These are phyloP conservation scores for Chrysopilus asiliformis DNA, from an alignment of 2,888 invertebrate genomes.

Conservation along the genomic window DNA sequence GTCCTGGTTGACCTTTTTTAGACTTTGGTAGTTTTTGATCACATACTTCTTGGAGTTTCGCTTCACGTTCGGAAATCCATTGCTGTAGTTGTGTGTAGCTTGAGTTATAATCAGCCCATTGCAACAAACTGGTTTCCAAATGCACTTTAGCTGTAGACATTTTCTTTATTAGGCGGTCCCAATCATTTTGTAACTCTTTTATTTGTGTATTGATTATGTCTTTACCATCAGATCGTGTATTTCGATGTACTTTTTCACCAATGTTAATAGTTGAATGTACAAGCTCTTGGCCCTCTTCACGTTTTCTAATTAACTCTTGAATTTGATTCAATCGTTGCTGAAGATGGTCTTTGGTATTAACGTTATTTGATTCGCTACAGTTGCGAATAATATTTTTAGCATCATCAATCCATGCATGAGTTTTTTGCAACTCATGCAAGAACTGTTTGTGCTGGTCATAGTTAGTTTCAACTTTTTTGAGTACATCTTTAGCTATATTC, in stretches of 20 bases:
- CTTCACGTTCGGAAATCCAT: constrained; percentile 90
- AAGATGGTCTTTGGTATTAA: constrained; percentile 69
- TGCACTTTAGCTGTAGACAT: constrained; percentile 85
- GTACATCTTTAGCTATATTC: constrained; percentile 76
- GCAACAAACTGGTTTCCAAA: constrained; percentile 75
- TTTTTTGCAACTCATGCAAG: constrained; percentile 58
- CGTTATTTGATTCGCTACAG: constrained; percentile 64
- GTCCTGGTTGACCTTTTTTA: constrained; percentile 62
- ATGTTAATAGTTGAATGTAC: constrained; percentile 78
- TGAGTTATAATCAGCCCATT: constrained; percentile 94
- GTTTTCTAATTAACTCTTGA: constrained; percentile 62
- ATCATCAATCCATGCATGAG: constrained; percentile 74
- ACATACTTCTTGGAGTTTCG: constrained; percentile 78
- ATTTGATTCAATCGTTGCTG: constrained; percentile 66
- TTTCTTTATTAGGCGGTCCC: constrained; percentile 83
- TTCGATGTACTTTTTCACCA: constrained; percentile 78
- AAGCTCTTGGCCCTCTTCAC: constrained; percentile 77
- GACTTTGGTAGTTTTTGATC: constrained; percentile 71
- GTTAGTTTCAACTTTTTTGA: constrained; percentile 82
- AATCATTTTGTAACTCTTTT: constrained; percentile 80
- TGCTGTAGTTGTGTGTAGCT: constrained; percentile 84
- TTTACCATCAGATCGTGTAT: constrained; percentile 77
- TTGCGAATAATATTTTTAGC: constrained; percentile 70
- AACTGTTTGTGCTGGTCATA: constrained; percentile 74
- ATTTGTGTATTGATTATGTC: constrained; percentile 77